Base-by-base conservation (phyloP, 1,140 invertebrate species). In the Ceratina japonica region DNA sequence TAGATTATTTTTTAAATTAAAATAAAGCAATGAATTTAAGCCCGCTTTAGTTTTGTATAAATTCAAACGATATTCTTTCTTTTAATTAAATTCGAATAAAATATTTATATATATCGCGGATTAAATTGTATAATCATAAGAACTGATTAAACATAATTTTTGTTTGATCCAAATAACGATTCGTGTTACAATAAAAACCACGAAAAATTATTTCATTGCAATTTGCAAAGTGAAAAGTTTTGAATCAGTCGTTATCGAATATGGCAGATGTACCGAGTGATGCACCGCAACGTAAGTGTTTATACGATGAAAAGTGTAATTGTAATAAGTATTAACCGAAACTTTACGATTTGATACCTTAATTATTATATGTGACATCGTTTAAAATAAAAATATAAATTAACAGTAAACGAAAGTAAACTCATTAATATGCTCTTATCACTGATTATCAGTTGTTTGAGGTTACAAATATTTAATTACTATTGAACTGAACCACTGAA, bases 201-300 rank as follows among this genome's bases (percentile, higher is more conserved):
- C 3, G 37, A 44, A 44, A 7, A 44, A 7, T 44, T 44, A 10
- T 44, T 44, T 44, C 0, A 44, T 44, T 44, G 37, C 37, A 44
- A 44, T 7, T 44, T 44, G 37, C 37, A 44, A 44, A 44, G 37
- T 44, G 16, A 51, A 0, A 2, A 82, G 52, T 61, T 64, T 51
- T 70, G 12, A 16, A n/a, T 51, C 3, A 22, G 20, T 79, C 72
- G 66, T 77, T 58, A 72, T 80, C 49, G 68, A 90, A 91, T 75
- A 94, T 94, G 94, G 93, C 92, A 76, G 93, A 94, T 86, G 87
- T 93, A 81, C 92, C 93, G 64, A 84, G 75, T 54, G 90, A 90
- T 85, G 94, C 93, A 69, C 95, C 94, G 18, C 92, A 95, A 90
- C 94, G 95, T 95, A 93, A 94, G 94, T 93, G 78, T 22, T 68